These are phyloP conservation scores for Caranx melampygus DNA, from an alignment of 2,113 vertebrate species.

Conservation along the genomic window DNA sequence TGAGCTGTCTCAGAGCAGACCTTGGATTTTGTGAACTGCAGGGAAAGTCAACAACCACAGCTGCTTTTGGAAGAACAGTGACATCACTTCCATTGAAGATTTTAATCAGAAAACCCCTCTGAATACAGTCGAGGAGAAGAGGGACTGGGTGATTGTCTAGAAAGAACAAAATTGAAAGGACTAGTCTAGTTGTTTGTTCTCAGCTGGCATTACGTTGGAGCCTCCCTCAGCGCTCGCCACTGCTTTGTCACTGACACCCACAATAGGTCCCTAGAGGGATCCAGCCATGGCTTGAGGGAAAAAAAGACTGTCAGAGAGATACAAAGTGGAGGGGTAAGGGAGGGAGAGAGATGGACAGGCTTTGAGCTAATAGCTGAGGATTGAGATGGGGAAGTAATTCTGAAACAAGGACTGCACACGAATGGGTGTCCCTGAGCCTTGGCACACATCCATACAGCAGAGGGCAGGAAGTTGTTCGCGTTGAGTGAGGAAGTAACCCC, in stretches of 20 bases:
- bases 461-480: conserved; percentile 87
- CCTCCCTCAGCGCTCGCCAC: conserved; percentile 43
- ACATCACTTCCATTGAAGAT: background rate
- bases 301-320: background rate
- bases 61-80: background rate
- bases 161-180: background rate
- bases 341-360: conserved; percentile 25
- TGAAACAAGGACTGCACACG: conserved; percentile 73
- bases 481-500: conserved; percentile 85
- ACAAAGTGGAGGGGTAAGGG: background rate
- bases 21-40: conserved; percentile 1
- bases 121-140: background rate
- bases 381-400: conserved; percentile 81
- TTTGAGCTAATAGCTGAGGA: conserved; percentile 73
- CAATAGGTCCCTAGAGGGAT: conserved; percentile 39
- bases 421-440: conserved; percentile 69
- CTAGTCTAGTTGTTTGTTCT: conserved; percentile 31
- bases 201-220: conserved; percentile 39
- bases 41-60: background rate
- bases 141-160: background rate
- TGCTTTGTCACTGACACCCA: conserved; percentile 66
- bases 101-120: background rate
- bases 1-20: background rate
- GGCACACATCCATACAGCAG: conserved; percentile 74
- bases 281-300: conserved; percentile 44